Evolutionary conservation across 2,888 invertebrate genomes (phyloP).

Genomic region (Diarsia brunnea): DNA sequence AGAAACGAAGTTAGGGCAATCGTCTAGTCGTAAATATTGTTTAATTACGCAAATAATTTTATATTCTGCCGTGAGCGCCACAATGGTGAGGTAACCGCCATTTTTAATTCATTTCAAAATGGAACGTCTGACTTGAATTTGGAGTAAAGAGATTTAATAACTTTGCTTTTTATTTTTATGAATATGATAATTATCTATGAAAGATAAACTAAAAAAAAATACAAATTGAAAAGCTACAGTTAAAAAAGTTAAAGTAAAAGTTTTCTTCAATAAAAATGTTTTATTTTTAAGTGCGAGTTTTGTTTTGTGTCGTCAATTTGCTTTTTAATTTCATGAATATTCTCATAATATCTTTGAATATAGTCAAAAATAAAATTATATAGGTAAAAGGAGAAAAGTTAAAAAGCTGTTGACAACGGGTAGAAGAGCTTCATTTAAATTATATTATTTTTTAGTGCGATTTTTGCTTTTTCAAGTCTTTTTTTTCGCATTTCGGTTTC

Average conservation of each 20-base stretch:
- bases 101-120: slow-evolving; percentile 49
- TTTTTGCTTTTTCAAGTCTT: too few species aligned
- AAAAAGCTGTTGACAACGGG: too few species aligned
- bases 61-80: slow-evolving; percentile 35
- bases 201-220: too few species aligned
- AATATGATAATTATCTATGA: neutral
- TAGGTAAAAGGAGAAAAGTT: too few species aligned
- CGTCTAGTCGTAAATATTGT: slow-evolving; percentile 51
- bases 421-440: neutral
- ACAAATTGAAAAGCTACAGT: too few species aligned
- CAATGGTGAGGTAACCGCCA: slow-evolving; percentile 38
- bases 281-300: neutral
- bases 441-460: neutral
- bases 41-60: slow-evolving; percentile 55
- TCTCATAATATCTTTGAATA: too few species aligned
- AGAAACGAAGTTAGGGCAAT: slow-evolving; percentile 22
- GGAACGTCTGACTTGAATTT: slow-evolving; percentile 22
- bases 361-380: too few species aligned
- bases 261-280: neutral
- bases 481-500: neutral
- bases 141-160: slow-evolving; percentile 2
- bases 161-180: neutral
- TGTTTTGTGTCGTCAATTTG: too few species aligned
- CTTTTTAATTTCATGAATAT: too few species aligned
- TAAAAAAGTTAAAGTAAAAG: too few species aligned